phyloP scores from a whole-genome alignment of 2,113 vertebrate genomes.

The Tachycineta bicolor region DNA sequence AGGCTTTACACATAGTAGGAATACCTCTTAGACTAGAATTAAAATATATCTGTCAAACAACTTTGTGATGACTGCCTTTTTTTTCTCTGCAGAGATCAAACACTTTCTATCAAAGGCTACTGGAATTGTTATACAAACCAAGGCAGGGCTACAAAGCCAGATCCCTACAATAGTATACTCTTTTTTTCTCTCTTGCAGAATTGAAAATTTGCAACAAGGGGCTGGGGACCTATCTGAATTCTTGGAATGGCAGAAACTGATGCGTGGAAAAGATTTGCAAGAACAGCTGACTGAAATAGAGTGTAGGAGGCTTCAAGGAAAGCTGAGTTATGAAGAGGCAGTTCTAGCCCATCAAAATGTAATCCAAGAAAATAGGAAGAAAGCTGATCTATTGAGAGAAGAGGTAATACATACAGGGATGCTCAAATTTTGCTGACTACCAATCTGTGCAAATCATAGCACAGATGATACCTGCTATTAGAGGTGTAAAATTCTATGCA shows the following conservation, averaged over 20 bases:
- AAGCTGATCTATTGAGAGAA: constrained; percentile 80
- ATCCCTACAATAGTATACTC: background rate
- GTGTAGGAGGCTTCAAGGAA: constrained; percentile 77
- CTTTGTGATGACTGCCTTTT: background rate
- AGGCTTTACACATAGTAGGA: background rate
- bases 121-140: background rate
- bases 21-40: background rate
- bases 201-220: constrained; percentile 77
- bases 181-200: constrained; percentile 42
- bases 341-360: constrained; percentile 77
- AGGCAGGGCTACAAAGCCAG: background rate
- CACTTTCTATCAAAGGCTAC: background rate
- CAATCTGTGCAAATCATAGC: background rate
- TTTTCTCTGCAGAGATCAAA: background rate
- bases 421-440: background rate
- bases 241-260: constrained; percentile 86
- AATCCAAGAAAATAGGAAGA: constrained; percentile 80
- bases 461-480: background rate
- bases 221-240: constrained; percentile 81
- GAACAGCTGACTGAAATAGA: constrained; percentile 76
- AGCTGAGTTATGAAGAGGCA: constrained; percentile 83
- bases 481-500: background rate
- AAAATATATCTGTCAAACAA: background rate
- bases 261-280: constrained; percentile 79
- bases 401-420: constrained; percentile 73